phyloP scores from a whole-genome alignment of 2,797 vertebrate species.

The Chiropotes sagulatus region DNA sequence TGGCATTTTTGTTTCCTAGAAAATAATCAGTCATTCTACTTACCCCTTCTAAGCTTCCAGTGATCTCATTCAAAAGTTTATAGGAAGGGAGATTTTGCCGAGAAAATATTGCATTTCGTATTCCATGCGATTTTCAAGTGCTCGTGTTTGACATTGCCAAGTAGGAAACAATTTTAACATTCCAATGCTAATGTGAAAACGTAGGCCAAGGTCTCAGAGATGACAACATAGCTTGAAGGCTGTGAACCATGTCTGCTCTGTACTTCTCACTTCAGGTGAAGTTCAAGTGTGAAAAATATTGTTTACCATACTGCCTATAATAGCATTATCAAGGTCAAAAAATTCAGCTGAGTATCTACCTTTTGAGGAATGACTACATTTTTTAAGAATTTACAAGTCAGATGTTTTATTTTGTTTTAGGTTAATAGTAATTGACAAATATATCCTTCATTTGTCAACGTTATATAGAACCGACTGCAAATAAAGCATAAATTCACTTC shows the following conservation, averaged over 20 bases:
- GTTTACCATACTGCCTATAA: neutral
- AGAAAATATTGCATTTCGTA: constrained; percentile 50
- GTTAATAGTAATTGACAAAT: neutral
- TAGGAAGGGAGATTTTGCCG: neutral
- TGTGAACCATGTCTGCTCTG: neutral
- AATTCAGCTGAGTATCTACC: neutral
- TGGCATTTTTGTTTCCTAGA: neutral
- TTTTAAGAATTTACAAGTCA: neutral
- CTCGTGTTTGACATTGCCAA: constrained; percentile 29
- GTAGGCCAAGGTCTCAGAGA: neutral
- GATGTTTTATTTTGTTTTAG: neutral
- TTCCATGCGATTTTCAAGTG: neutral
- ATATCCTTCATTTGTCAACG: neutral
- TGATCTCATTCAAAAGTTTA: constrained; percentile 33
- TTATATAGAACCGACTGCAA: neutral
- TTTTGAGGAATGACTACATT: neutral
- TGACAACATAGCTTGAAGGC: neutral
- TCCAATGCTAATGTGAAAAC: neutral
- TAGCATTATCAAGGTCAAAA: neutral
- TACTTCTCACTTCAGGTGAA: neutral
- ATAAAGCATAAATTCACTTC: neutral
- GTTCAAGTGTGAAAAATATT: neutral
- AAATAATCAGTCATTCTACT: neutral
- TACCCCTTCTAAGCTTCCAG: neutral
- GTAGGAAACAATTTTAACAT: neutral